Conservation (phyloP, 2,113 vertebrate species). For the Amblyornis subalaris region DNA sequence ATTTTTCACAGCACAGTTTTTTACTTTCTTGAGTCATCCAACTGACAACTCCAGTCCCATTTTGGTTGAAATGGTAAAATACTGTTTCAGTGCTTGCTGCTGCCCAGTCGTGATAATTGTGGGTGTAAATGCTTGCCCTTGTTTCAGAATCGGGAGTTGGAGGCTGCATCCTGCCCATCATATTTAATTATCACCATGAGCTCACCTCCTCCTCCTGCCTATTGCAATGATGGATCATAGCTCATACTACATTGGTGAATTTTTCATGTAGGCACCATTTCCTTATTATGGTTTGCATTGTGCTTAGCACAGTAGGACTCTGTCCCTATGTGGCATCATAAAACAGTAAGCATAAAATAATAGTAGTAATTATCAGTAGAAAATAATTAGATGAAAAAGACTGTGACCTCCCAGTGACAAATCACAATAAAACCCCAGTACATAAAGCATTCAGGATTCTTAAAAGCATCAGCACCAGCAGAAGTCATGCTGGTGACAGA, state of each 20-base stretch:
- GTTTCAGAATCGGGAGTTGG: neutral
- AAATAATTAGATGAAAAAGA: slow-evolving; percentile 42
- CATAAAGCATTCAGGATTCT: neutral
- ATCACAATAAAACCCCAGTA: neutral
- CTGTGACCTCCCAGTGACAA: slow-evolving; percentile 39
- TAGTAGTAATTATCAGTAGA: slow-evolving; percentile 43
- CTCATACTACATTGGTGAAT: neutral
- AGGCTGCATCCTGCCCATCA: neutral
- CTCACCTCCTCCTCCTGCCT: neutral
- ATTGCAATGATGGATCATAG: neutral
- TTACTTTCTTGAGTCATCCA: neutral
- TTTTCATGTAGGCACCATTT: neutral
- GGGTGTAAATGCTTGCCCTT: neutral
- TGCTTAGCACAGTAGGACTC: neutral
- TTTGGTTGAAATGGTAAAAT: neutral
- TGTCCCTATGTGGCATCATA: neutral
- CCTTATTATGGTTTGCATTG: neutral
- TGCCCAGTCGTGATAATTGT: neutral
- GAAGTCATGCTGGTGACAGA: neutral
- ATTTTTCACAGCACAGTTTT: neutral
- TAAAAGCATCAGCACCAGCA: slow-evolving; percentile 8
- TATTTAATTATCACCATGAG: slow-evolving; percentile 4
- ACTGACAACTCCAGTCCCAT: neutral
- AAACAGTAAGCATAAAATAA: slow-evolving; percentile 33
- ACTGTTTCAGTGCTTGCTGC: neutral